Evolutionary conservation across 2,888 invertebrate species (phyloP), one percentile per base, ranked within the genome.

Genomic region (Amblyjoppa fuscipennis): DNA sequence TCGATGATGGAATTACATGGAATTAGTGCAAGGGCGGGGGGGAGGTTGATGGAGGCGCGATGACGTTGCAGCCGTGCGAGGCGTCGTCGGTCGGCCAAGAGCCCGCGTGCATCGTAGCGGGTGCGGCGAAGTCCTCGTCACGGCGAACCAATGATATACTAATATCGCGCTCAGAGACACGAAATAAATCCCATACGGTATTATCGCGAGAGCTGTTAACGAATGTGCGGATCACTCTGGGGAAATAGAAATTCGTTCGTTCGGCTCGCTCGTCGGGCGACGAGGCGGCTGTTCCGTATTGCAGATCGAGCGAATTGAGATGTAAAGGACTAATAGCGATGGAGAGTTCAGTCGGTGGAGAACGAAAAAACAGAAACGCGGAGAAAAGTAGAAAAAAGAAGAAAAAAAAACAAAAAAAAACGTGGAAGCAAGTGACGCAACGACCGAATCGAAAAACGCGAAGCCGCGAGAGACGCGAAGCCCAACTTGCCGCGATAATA

Each of bases 281-380:
- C 64, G 9, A 25, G 3, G n/a, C 61, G 9, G 81, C 81, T 70
- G 79, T 69, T 73, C 51, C 74, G 69, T 79, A 84, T 81, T 78
- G 81, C 59, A 51, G 34, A 16, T 69, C 16, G 70, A 78, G 81
- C 61, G 81, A 86, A 86, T 84, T 77, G 79, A 74, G 56, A 80
- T 56, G 68, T 75, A 81, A 77, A 82, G 64, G 73, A 49, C 61
- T 69, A 59, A 71, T 53, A 56, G 77, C 71, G 53, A 69, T 16
- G 9, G 41, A 51, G 80, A 51, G 80, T 13, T 61, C 61, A 4
- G 28, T 31, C 1, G 34, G 0, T 20, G 34, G 34, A 16, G 38
- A 66, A 38, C 3, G 34, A 31, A 2, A 64, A 64, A 13, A 61
- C 20, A 20, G 20, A 20, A 20, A 20, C 20, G 20, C 20, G 20